Evolutionary conservation across 64 coral and sea anemone genomes (phyloP).

Genomic region (Trachythela sp.): DNA sequence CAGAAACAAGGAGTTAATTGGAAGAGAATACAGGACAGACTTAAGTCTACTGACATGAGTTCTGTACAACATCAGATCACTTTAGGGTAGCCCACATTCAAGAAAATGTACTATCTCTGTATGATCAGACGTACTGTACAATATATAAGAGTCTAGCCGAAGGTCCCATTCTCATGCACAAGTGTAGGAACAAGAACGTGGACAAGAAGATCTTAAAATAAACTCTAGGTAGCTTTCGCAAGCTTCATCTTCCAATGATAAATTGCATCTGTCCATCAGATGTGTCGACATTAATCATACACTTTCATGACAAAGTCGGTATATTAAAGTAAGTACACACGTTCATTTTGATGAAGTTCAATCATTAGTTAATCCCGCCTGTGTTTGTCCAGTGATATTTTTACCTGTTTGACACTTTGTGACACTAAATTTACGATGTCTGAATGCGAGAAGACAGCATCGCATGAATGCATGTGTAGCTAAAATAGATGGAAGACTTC

Average conservation of each 20-base stretch:
- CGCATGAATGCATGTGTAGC: no score
- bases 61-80: no score
- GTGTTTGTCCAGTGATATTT: neutral
- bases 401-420: neutral
- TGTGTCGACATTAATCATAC: neutral
- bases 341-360: neutral
- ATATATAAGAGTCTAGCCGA: no score
- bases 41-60: no score
- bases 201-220: neutral
- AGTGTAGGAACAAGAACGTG: no score
- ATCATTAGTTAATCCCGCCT: neutral
- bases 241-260: neutral
- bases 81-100: no score
- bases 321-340: neutral
- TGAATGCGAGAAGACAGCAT: neutral
- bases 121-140: no score
- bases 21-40: no score
- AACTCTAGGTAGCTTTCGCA: neutral
- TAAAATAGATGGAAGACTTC: no score
- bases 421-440: neutral
- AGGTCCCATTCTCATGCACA: no score
- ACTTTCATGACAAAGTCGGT: neutral
- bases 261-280: neutral
- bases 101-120: no score
- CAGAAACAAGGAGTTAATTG: no score